Evolutionary conservation across 1,140 invertebrate species (phyloP).

Genomic region (Helicoverpa zea): DNA sequence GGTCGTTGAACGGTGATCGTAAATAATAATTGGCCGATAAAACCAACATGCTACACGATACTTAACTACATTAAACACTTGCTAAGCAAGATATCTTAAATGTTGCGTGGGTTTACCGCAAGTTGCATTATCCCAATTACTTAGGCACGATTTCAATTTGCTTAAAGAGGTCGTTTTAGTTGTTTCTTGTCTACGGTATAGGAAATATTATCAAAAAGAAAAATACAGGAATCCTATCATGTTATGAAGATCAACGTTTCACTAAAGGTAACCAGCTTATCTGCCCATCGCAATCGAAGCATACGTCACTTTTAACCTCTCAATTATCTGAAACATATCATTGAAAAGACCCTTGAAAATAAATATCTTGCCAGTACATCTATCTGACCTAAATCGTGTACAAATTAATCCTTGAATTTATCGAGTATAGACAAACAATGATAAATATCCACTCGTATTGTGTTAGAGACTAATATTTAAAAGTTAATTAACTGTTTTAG

Average conservation of each 20-base stretch:
- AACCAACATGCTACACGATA: background rate
- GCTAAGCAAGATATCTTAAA: background rate
- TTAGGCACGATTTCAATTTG: slow-evolving; percentile 6
- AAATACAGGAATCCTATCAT: background rate
- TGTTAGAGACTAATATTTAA: background rate
- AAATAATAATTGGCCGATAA: slow-evolving; percentile 1
- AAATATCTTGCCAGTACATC: slow-evolving; percentile 76
- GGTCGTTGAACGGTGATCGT: slow-evolving; percentile 16
- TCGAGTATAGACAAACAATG: slow-evolving; percentile 72
- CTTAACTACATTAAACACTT: background rate
- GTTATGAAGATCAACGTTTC: background rate
- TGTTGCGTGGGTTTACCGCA: background rate
- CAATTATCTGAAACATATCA: slow-evolving; percentile 65
- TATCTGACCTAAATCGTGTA: slow-evolving; percentile 77
- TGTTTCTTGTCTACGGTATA: background rate
- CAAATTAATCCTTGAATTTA: slow-evolving; percentile 80
- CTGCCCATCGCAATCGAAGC: background rate
- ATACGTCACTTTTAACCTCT: slow-evolving; percentile 50
- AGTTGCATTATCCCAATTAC: background rate
- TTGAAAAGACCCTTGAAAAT: slow-evolving; percentile 76
- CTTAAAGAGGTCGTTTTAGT: background rate
- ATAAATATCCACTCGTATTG: slow-evolving; percentile 53
- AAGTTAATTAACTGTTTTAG: background rate
- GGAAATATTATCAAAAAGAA: no score
- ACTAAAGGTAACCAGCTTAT: background rate